These are phyloP conservation scores for Sterrhoptilus dennistouni DNA, from an alignment of 2,113 vertebrate species.

Conservation along the genomic window DNA sequence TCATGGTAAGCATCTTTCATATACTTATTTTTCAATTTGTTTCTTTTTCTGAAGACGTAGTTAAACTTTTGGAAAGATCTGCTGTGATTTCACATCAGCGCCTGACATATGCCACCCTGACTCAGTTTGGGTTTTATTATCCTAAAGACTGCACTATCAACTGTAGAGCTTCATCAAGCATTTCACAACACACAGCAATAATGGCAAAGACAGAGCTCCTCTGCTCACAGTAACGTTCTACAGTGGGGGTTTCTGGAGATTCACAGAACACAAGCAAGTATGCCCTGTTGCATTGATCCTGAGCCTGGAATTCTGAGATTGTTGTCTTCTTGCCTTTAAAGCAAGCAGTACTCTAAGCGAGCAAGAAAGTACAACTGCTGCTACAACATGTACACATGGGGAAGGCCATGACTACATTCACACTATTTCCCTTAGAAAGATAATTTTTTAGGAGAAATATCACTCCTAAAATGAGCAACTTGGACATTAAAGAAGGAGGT, in stretches of 20 bases:
- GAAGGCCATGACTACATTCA: neutral
- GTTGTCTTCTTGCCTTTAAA: neutral
- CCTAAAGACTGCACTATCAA: accelerated
- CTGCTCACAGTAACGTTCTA: neutral
- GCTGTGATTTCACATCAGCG: neutral
- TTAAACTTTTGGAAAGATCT: neutral
- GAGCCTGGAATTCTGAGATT: neutral
- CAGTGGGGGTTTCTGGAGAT: neutral
- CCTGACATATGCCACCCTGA: no score
- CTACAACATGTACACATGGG: accelerated
- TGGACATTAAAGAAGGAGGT: neutral
- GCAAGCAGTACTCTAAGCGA: neutral
- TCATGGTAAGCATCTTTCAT: neutral
- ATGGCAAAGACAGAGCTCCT: neutral
- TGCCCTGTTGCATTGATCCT: accelerated
- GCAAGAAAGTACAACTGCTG: neutral
- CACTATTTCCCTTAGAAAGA: neutral
- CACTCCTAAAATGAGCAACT: neutral
- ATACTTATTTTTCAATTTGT: neutral
- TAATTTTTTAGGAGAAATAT: neutral
- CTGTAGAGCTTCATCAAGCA: neutral
- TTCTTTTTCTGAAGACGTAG: neutral
- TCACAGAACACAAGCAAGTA: neutral
- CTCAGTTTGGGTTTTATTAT: neutral
- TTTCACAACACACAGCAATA: neutral